Conservation (phyloP, 2,888 invertebrate species). For the Machimus rusticus region DNA sequence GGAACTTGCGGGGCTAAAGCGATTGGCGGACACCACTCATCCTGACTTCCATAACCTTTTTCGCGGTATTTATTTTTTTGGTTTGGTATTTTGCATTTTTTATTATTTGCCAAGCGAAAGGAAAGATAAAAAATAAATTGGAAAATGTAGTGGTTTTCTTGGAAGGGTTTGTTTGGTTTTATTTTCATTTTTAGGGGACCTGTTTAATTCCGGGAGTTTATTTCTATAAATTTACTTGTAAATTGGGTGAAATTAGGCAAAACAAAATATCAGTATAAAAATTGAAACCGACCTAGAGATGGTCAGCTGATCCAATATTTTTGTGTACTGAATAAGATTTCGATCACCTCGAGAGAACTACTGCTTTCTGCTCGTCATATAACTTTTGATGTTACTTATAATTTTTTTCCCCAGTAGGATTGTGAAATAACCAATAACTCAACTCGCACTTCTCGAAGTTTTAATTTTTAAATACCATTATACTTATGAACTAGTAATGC, state of each 20-base stretch:
- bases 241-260: background rate
- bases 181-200: background rate
- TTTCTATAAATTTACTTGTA: background rate
- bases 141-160: conserved; percentile 9
- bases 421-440: background rate
- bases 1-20: conserved; percentile 56
- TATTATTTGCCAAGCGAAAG: background rate
- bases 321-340: background rate
- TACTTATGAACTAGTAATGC: too few relatives aligned
- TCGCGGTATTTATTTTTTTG: conserved; percentile 2
- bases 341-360: background rate
- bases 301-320: background rate
- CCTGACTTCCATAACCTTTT: conserved; percentile 56
- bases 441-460: too few relatives aligned
- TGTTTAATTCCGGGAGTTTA: background rate
- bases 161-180: background rate
- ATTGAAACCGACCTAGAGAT: background rate
- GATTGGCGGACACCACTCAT: conserved; percentile 59
- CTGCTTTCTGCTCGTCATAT: background rate
- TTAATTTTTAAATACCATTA: too few relatives aligned
- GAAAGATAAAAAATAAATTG: conserved; percentile 33
- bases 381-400: too few relatives aligned
- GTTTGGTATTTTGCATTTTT: background rate
- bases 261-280: background rate
- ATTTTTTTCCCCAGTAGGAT: background rate